phyloP scores from a whole-genome alignment of 2,113 vertebrate genomes.

The Oncorhynchus mykiss region DNA sequence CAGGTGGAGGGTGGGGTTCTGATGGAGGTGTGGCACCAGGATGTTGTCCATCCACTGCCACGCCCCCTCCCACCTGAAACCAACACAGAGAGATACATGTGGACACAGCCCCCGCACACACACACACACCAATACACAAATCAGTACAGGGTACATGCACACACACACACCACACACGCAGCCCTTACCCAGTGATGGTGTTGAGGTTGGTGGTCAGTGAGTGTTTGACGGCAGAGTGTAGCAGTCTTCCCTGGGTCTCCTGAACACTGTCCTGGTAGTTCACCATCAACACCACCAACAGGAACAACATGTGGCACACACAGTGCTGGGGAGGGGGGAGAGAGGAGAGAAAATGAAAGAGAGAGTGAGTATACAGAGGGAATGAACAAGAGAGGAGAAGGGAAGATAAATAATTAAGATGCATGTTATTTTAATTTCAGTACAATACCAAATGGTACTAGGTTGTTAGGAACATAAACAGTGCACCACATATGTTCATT shows the following conservation, averaged over 20 bases:
- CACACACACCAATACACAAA: slow-evolving; percentile 12
- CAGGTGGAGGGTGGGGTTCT: slow-evolving; percentile 58
- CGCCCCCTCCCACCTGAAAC: slow-evolving; percentile 63
- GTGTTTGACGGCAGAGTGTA: slow-evolving; percentile 58
- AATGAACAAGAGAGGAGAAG: too few relatives aligned
- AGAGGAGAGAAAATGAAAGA: neutral
- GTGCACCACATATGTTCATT: too few relatives aligned
- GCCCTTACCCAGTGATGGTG: slow-evolving; percentile 55
- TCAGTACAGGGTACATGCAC: neutral
- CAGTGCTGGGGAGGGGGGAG: slow-evolving; percentile 59
- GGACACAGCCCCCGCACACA: neutral
- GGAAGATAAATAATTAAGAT: too few relatives aligned
- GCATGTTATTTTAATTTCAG: too few relatives aligned
- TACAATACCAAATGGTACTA: too few relatives aligned
- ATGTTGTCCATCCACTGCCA: slow-evolving; percentile 68
- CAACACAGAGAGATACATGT: neutral
- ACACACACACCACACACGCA: neutral
- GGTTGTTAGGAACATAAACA: too few relatives aligned
- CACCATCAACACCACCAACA: slow-evolving; percentile 76
- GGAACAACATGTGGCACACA: slow-evolving; percentile 71
- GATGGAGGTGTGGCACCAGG: slow-evolving; percentile 68
- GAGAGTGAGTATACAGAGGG: neutral
- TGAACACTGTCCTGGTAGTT: slow-evolving; percentile 74
- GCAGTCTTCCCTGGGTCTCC: slow-evolving; percentile 62
- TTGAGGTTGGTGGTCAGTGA: slow-evolving; percentile 60